These are phyloP conservation scores for Actias luna DNA, from an alignment of 2,888 invertebrate species.

Conservation along the genomic window DNA sequence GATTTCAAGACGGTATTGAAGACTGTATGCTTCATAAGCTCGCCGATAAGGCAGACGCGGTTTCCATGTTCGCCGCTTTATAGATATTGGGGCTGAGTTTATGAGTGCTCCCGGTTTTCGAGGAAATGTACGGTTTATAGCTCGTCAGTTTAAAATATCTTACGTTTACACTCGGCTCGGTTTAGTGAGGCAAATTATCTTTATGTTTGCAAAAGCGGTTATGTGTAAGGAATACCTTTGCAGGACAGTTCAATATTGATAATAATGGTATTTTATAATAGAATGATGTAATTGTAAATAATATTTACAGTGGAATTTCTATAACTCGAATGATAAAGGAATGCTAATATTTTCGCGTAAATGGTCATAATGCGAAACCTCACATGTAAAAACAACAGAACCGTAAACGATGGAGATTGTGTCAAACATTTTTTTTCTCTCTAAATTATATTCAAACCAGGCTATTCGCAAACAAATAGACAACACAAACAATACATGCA, in stretches of 20 bases:
- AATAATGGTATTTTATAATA: too few relatives aligned
- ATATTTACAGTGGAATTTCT: too few relatives aligned
- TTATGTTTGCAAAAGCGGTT: neutral
- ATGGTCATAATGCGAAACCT: too few relatives aligned
- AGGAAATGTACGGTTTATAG: neutral
- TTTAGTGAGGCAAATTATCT: neutral
- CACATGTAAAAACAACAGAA: too few relatives aligned
- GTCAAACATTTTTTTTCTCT: too few relatives aligned
- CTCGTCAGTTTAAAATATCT: neutral
- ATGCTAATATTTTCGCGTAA: too few relatives aligned
- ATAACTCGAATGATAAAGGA: too few relatives aligned
- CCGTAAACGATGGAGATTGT: too few relatives aligned
- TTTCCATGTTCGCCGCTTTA: neutral
- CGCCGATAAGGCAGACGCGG: neutral
- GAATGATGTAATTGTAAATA: too few relatives aligned
- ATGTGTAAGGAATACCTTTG: neutral
- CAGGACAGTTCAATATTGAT: neutral
- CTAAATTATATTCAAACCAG: too few relatives aligned
- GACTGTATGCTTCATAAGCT: neutral
- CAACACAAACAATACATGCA: too few relatives aligned
- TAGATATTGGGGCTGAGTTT: neutral
- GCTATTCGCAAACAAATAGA: too few relatives aligned
- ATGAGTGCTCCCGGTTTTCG: neutral
- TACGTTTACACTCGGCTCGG: neutral
- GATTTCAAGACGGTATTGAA: neutral